Evolutionary conservation across 2,113 vertebrate genomes (phyloP).

Genomic region (Myotis davidii): DNA sequence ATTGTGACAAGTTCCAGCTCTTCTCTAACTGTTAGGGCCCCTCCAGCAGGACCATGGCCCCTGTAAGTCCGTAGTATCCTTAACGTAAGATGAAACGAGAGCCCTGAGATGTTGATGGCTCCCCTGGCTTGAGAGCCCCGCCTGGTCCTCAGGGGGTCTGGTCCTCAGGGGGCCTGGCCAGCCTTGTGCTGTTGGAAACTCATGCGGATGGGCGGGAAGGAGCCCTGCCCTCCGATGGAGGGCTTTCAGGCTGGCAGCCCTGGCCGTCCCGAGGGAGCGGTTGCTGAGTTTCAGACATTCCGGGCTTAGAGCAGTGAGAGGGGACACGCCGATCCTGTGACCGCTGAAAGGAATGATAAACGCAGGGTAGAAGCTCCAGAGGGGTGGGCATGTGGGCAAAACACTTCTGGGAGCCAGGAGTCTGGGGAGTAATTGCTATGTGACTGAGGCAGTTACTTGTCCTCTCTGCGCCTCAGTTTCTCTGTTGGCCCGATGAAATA

Average conservation of each 20-base stretch:
- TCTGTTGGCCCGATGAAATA: neutral
- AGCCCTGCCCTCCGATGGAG: neutral
- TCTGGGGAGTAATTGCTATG: neutral
- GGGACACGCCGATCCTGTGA: neutral
- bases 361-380: neutral
- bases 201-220: neutral
- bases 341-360: neutral
- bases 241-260: neutral
- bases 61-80: fast-evolving
- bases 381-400: neutral
- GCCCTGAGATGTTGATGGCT: no score
- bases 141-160: neutral
- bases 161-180: neutral
- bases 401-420: neutral
- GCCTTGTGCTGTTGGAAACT: fast-evolving
- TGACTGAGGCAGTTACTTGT: neutral
- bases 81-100: neutral
- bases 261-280: neutral
- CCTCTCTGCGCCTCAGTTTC: neutral
- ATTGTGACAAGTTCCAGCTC: neutral
- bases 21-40: fast-evolving
- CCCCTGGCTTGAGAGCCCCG: neutral
- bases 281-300: neutral
- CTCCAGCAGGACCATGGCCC: neutral
- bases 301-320: neutral